Base-by-base conservation (phyloP, 2,797 vertebrate species). In the Coreius guichenoti region DNA sequence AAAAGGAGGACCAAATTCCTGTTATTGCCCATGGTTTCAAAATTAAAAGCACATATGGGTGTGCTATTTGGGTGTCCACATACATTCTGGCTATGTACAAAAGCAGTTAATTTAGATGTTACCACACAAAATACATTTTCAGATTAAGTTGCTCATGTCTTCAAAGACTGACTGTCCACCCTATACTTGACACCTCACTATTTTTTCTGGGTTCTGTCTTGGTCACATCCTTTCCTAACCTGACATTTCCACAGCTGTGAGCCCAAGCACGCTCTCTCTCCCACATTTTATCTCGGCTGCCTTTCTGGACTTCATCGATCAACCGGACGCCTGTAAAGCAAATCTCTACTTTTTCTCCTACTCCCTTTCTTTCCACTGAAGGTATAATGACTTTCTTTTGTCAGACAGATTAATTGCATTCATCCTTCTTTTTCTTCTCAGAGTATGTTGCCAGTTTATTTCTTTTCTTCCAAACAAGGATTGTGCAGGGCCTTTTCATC, bases 301-400 rank as follows among this genome's bases (percentile, higher is more conserved):
- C 85, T 86, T 74, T 63, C 78, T 78, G 56, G 76, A 87, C 87
- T 77, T 63, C 31, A 86, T 87, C 78, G 82, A 92, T 91, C 80
- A 88, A 87, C 70, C 5, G 54, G 74, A 87, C 23, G 70, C 84
- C 88, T 89, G 83, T 88, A 82, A 87, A 91, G 82, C 72, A 91
- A 89, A 87, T 87, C 89, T 86, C 78, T 67, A 33, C 82, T 89
- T 86, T 84, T 85, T 78, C 63, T 73, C 56, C 75, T 68, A 56
- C 89, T 76, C 67, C 77, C 47, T 79, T 79, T 68, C 33, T 84
- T 80, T 84, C 73, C 43, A 43, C 58, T 84, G 68, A 88, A 82
- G 87, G 83, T 77, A 82, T 90, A 90, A 91, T 88, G 89, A 86
- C 86, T 90, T 90, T 89, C 86, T 89, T 90, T 89, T 89, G 90